Percentiles rank a stretch among this genome's conserved stretches.
Evolutionary conservation across 2,113 vertebrate genomes (phyloP).

Genomic region (Dasypus novemcinctus): DNA sequence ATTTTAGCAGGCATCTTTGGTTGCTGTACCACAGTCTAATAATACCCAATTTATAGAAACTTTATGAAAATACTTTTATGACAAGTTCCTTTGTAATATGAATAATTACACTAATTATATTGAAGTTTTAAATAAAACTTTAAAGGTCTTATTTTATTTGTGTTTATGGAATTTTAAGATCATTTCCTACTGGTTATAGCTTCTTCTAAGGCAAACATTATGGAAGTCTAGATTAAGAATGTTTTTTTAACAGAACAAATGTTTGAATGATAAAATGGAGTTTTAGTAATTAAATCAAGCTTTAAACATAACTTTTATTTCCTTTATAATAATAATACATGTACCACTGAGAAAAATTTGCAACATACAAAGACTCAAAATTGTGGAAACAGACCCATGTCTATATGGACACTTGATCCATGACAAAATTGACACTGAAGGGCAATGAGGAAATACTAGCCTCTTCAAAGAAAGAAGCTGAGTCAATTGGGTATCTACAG

Average conservation of each 20-base stretch:
- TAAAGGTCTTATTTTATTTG: neutral
- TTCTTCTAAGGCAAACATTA: slow-evolving; percentile 10
- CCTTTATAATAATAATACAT: neutral
- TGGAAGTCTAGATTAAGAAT: neutral
- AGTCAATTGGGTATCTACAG: neutral
- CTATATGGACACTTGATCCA: neutral
- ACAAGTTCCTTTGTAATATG: neutral
- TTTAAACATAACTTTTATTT: neutral
- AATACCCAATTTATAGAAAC: neutral
- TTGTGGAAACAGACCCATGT: neutral
- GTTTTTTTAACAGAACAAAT: neutral
- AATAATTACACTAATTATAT: neutral
- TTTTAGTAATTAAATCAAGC: neutral
- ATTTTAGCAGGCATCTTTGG: neutral
- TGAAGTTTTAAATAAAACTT: neutral
- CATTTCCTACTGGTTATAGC: neutral
- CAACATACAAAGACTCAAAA: neutral
- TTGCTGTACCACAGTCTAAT: neutral
- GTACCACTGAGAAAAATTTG: neutral
- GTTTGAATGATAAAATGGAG: neutral
- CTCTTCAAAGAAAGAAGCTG: neutral
- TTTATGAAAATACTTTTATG: neutral
- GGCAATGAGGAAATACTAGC: neutral
- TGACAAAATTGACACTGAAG: neutral
- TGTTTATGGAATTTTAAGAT: slow-evolving; percentile 9